Conservation (phyloP, 2,113 vertebrate species). For the Archocentrus centrarchus region DNA sequence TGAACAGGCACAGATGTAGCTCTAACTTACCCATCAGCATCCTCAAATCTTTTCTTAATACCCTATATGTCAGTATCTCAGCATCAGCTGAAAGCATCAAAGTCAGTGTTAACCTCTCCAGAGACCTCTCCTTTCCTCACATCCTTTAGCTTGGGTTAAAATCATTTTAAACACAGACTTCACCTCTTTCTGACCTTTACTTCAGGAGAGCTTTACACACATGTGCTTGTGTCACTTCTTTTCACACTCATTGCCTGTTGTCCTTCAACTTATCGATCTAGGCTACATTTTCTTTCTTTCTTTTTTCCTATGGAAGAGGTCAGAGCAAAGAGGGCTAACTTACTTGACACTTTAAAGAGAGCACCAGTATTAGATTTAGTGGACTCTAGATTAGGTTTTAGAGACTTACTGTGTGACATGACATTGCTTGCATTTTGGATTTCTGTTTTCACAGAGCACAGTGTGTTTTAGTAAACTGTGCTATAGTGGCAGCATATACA, state of each 20-base stretch:
- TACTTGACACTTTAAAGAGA: constrained; percentile 22
- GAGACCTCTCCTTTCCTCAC: neutral
- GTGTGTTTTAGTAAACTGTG: neutral
- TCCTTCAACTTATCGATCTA: constrained; percentile 43
- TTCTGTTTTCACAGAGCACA: neutral
- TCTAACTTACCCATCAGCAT: neutral
- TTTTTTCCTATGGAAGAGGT: constrained; percentile 8
- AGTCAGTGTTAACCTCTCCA: neutral
- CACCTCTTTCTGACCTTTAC: constrained; percentile 40
- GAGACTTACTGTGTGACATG: neutral
- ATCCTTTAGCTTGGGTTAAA: constrained; percentile 17
- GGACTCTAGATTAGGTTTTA: neutral
- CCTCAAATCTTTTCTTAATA: neutral
- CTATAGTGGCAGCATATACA: neutral
- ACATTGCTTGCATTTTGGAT: constrained; percentile 5
- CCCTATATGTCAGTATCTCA: neutral
- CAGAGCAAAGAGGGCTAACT: constrained; percentile 17
- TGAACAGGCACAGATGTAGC: neutral
- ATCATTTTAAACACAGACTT: constrained; percentile 4
- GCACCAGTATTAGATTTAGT: neutral
- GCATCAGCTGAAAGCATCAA: constrained; percentile 35
- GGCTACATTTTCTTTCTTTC: constrained; percentile 24
- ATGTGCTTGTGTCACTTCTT: constrained; percentile 21
- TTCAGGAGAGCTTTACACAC: constrained; percentile 10
- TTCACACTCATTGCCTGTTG: constrained; percentile 28